Evolutionary conservation across 2,113 vertebrate genomes (phyloP), one percentile per base, ranked within the genome.

Genomic region (Myanophis thanlyinensis): DNA sequence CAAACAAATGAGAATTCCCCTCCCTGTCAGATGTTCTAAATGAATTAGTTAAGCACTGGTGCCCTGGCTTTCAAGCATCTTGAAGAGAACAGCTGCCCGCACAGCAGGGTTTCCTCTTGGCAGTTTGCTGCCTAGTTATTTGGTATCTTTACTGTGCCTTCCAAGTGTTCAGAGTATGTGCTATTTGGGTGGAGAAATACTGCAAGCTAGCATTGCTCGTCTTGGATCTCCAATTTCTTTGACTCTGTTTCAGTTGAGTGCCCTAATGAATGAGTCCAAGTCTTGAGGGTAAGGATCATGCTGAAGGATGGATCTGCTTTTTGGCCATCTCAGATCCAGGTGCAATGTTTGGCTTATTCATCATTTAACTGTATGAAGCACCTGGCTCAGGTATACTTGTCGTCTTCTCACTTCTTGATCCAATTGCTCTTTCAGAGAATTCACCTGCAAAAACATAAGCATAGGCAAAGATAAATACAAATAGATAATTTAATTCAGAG

Each of bases 361-460:
- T 95, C 97, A 97, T 89, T 96, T 89, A 52, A 95, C 85, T 30
- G 97, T 92, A n/a, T 53, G 92, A 9, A 97, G 92, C 96, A 96
- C 96, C 96, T 97, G 97, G 95, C 44, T 91, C 40, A 97, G 95
- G 91, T 92, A 97, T 9, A 96, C 94, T 91, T 96, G 96, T 51
- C 93, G 97, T 67, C 88, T 95, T 80, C 54, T 94, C 5, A 94
- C 93, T 93, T 98, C 97, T 96, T 96, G 97, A 35, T 98, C 97
- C 6, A 98, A 95, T 96, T 98, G 98, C 73, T 98, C 97, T 95
- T 97, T 98, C 88, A 97, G 96, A 11, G 96, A 94, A 93, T 94
- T 93, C 92, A 98, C 95, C 98, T 98, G 92, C 53, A 30, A 67
- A 54, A 59, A 85, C 30, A 30, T 89, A 49, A 92, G 2, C 40